Evolutionary conservation across 2,113 vertebrate genomes (phyloP).

Genomic region (Thalassoma bifasciatum): DNA sequence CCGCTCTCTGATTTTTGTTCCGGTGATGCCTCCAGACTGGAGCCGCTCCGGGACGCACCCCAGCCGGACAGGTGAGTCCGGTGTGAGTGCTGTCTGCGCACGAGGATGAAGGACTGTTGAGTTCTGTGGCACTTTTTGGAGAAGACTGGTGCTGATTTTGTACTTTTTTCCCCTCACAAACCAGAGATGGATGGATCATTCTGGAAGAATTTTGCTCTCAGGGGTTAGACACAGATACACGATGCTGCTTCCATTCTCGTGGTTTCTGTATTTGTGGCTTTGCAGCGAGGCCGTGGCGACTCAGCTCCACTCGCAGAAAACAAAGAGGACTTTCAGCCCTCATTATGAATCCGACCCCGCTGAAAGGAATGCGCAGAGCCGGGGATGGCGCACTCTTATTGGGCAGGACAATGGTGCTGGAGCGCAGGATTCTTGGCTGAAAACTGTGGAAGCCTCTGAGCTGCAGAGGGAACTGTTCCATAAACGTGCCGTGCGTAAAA

Average conservation of each 20-base stretch:
- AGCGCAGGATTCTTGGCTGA: background rate
- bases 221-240: constrained; percentile 36
- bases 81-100: background rate
- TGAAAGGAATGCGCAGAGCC: constrained; percentile 36
- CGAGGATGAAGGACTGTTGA: constrained; percentile 5
- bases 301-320: constrained; percentile 27
- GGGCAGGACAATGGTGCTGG: background rate
- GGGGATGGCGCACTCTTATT: constrained; percentile 34
- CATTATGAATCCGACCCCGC: constrained; percentile 38
- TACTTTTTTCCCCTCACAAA: background rate
- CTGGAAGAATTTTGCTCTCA: background rate
- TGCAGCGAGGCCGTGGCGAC: constrained; percentile 49
- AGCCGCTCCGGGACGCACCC: constrained; percentile 44
- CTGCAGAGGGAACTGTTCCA: too few species aligned
- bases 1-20: background rate
- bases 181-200: constrained; percentile 43
- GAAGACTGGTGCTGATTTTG: background rate
- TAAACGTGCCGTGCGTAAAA: constrained; percentile 42
- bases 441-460: background rate
- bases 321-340: constrained; percentile 50
- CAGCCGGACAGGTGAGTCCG: constrained; percentile 13
- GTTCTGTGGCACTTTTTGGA: background rate
- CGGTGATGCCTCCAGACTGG: constrained; percentile 53
- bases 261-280: constrained; percentile 58
- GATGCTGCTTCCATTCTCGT: constrained; percentile 46